phyloP scores from a whole-genome alignment of 2,113 vertebrate species.

The Nesoenas mayeri region DNA sequence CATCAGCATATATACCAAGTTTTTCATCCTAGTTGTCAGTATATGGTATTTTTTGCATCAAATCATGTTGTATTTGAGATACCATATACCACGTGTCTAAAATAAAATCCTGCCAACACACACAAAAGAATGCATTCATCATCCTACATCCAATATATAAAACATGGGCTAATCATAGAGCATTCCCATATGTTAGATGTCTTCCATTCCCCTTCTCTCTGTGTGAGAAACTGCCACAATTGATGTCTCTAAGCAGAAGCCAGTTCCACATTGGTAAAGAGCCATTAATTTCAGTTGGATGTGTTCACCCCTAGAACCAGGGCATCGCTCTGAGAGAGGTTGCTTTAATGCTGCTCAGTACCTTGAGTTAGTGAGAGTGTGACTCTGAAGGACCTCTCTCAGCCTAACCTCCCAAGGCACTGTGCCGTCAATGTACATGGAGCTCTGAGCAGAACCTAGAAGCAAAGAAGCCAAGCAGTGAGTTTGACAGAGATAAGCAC shows the following conservation, averaged over 20 bases:
- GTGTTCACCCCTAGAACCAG: not conserved
- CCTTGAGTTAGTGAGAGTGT: not conserved
- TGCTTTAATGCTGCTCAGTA: not conserved
- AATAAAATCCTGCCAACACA: not conserved
- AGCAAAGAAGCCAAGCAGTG: not conserved
- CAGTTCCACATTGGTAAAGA: not conserved
- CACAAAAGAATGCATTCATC: not conserved
- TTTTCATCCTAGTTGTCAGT: not conserved
- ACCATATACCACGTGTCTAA: not conserved
- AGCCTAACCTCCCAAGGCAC: not conserved
- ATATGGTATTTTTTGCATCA: not conserved
- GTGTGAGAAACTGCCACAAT: not conserved
- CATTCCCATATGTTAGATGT: not conserved
- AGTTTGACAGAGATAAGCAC: not conserved
- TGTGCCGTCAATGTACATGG: not conserved
- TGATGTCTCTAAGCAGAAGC: not conserved
- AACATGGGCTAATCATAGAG: not conserved
- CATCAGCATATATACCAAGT: not conserved
- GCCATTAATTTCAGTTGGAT: not conserved
- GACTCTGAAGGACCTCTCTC: not conserved
- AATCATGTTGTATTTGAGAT: not conserved
- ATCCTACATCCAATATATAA: constrained; percentile 1
- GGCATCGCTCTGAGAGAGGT: not conserved
- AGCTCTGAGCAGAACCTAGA: not conserved
- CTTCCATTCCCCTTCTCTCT: not conserved